Evolutionary conservation across 2,113 vertebrate genomes (phyloP), one percentile per base, ranked within the genome.

Genomic region (Rhinopomastus cyanomelas): DNA sequence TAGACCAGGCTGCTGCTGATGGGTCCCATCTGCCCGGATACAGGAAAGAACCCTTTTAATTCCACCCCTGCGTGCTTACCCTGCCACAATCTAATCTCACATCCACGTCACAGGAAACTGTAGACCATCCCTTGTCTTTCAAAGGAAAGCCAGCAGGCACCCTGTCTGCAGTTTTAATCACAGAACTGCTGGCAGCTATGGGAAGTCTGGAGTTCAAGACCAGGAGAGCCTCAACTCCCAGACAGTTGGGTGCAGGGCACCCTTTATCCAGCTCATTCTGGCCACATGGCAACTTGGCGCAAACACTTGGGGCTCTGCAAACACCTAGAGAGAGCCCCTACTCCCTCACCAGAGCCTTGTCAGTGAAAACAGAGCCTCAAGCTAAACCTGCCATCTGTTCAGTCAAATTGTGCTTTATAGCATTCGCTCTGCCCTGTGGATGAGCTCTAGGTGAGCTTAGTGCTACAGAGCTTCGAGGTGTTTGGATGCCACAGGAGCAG

Each of bases 21-120:
- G 34, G 39, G 34, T 56, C 66, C 86, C 86, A 81, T 91, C 75
- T 89, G 93, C 60, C 82, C 36, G 22, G 84, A 85, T 51, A 75
- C 34, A 94, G 77, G 32, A 84, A 34, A 61, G 37, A 85, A 30
- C 67, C 55, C 61, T 76, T 79, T 73, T 77, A 89, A 88, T 74
- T 76, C 39, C 55, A 76, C 14, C 81, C n/a, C 30, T 34, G 2
- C 32, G 36, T 30, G 73, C 55, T 95, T 26, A 30, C 59, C 27
- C 46, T 4, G 1, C 53, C 48, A 66, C 93, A 92, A 94, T 94
- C 95, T 94, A 94, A 95, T 95, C 92, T 96, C 61, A 53, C 92
- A 94, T 93, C 96, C 95, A 89, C 46, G 88, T 90, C 90, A 94
- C 92, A 95, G 95, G 93, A 96, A 96, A 85, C 64, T 55, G 49